Evolutionary conservation across 1,140 invertebrate genomes (phyloP), one percentile per base, ranked within the genome.

Genomic region (Choristoneura fumiferana): DNA sequence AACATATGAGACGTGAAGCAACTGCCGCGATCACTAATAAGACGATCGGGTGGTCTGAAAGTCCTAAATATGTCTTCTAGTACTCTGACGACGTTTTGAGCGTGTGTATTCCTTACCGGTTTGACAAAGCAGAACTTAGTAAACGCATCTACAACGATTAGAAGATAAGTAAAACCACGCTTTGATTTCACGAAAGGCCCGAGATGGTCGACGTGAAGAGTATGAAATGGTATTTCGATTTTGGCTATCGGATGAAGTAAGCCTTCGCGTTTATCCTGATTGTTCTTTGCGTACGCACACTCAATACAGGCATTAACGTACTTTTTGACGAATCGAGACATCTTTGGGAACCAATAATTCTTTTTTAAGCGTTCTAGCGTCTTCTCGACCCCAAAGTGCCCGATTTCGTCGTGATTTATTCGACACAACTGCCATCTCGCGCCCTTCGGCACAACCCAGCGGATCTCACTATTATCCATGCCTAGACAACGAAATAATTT

Each of bases 341-440:
- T 70, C 56, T 61, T 63, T 5, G 65, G 49, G 54, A 76, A 72
- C 71, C 69, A 76, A 59, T 58, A 66, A 38, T 34, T 36, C 12
- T 52, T 64, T 39, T 69, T 57, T 22, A 77, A 57, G 8, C 61
- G 59, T 37, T 71, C 52, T 13, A 65, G 10, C 12, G 62, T 62
- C 33, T 75, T 64, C 52, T 73, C 61, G 4, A 60, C 22, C 4
- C 65, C 62, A 39, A 70, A 54, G 55, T 71, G 60, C 9, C 69
- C 64, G 12, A 67, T 57, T 9, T 74, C 64, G 57, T 73, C 62
- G 22, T 73, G 71, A 37, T 68, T 65, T 10, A 60, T 49, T 1
- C 36, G 22, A 12, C 43, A 59, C 8, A 73, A 0, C 10, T 64
- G 60, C 61, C 63, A 73, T 8, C 64, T 60, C 13, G 58, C 65